A percentile compares a stretch with the other conserved stretches of the same genome.
phyloP scores from a whole-genome alignment of 2,113 vertebrate species.

The Paradoxurus hermaphroditus region DNA sequence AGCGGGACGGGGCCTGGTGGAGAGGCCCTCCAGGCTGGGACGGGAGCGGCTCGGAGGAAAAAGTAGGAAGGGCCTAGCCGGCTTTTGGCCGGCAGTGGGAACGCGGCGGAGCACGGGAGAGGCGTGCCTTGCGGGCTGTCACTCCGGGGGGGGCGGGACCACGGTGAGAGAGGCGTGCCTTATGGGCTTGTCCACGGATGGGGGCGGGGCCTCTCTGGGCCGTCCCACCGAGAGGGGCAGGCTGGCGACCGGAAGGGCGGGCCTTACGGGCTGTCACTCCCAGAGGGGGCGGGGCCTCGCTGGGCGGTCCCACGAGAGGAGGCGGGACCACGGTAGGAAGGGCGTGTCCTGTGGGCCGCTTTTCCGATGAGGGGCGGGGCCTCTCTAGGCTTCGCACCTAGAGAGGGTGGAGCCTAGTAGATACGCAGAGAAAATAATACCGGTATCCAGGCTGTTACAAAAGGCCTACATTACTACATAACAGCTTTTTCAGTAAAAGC shows the following conservation, averaged over 20 bases:
- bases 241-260: neutral
- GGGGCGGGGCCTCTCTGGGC: neutral
- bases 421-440: accelerated
- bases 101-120: accelerated
- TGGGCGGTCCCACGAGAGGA: neutral
- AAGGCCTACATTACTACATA: neutral
- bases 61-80: accelerated
- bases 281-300: neutral
- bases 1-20: accelerated
- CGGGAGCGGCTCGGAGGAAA: accelerated
- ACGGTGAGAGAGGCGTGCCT: neutral
- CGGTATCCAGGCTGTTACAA: neutral
- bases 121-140: neutral
- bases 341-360: neutral
- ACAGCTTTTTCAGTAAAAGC: neutral
- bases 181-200: neutral
- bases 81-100: accelerated
- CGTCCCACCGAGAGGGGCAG: neutral
- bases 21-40: accelerated
- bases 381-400: accelerated
- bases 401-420: too few relatives aligned
- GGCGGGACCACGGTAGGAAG: neutral
- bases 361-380: neutral
- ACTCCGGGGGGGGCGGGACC: neutral
- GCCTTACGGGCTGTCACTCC: neutral